Base-by-base conservation (phyloP, 2,888 invertebrate genomes). In the Apamea anceps region DNA sequence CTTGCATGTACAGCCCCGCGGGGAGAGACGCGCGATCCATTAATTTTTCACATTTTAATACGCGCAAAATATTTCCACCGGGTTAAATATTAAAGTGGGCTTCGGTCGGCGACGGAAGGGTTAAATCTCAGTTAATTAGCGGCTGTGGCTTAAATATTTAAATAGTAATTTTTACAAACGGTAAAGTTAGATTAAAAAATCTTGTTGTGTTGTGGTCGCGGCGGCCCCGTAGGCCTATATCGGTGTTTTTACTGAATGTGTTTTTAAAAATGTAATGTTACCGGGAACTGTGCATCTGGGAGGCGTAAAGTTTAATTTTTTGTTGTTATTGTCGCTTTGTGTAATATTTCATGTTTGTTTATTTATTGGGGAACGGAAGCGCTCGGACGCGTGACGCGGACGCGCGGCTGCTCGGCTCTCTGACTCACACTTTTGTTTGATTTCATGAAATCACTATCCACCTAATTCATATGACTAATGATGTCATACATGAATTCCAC, bases 141-240 rank as follows among this genome's bases (percentile, higher is more conserved):
- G 95, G 95, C 95, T 91, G 91, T 82, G 93, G 93, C 91, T 94
- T 97, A 94, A 96, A 97, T 97, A 94, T 97, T 97, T 96, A 96
- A 97, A 96, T 95, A 96, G 96, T 97, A 96, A 97, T 97, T 97
- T 97, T 97, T 97, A 96, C 96, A 96, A 96, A 97, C 96, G 96
- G 95, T 95, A 96, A 97, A 97, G 96, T 97, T 97, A 95, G 96
- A 97, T 97, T 97, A 96, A 97, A 97, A 96, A 96, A 95, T 93
- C 90, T 94, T 95, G 95, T 95, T 95, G 94, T 94, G 94, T 93
- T 92, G 93, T 91, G 91, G 88, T 88, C 85, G 92, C 91, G 91
- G 84, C 88, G 91, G 85, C 92, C 93, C 93, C 87, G 93, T 97
- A 97, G 97, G 97, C 97, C 97, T 96, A 97, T 95, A 95, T 95